Conservation (phyloP, 2,888 invertebrate species). For the Flabesymbios commensalis region DNA sequence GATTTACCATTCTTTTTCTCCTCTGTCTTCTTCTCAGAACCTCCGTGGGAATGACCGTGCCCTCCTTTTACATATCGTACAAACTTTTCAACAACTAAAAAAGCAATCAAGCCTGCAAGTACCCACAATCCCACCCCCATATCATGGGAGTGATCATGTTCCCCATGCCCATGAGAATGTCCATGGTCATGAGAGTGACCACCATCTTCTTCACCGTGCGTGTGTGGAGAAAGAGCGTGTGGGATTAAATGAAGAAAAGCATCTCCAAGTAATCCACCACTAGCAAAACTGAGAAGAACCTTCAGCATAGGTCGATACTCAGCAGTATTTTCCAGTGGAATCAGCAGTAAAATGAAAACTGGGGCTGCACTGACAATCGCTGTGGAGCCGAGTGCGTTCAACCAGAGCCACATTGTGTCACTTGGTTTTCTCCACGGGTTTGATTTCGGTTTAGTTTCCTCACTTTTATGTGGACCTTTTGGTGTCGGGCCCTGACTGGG, state of each 20-base stretch:
- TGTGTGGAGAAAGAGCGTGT: conserved; percentile 75
- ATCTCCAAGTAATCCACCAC: conserved; percentile 87
- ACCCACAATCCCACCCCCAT: conserved; percentile 94
- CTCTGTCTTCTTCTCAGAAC: conserved; percentile 7
- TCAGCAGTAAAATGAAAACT: conserved; percentile 87
- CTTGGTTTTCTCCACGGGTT: conserved; percentile 55
- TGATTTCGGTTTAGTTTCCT: conserved; percentile 11
- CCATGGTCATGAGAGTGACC: conserved; percentile 67
- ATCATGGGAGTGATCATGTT: conserved; percentile 67
- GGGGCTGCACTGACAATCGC: conserved; percentile 93
- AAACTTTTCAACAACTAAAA: conserved; percentile 88
- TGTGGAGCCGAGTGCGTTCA: conserved; percentile 86
- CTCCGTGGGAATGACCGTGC: conserved; percentile 74
- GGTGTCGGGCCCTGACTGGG: conserved; percentile 12
- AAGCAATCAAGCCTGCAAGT: conserved; percentile 87
- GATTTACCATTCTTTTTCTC: conserved; percentile 9
- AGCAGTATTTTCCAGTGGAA: conserved; percentile 78
- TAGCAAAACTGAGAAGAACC: conserved; percentile 66
- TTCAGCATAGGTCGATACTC: conserved; percentile 86
- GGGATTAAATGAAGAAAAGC: conserved; percentile 98
- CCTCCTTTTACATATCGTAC: conserved; percentile 75
- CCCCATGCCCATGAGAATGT: conserved; percentile 64
- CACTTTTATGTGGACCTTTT: neutral
- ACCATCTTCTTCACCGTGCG: conserved; percentile 63
- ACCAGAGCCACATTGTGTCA: conserved; percentile 67